These are phyloP conservation scores for Microctonus hyperodae DNA, from an alignment of 2,888 invertebrate species.

Conservation along the genomic window DNA sequence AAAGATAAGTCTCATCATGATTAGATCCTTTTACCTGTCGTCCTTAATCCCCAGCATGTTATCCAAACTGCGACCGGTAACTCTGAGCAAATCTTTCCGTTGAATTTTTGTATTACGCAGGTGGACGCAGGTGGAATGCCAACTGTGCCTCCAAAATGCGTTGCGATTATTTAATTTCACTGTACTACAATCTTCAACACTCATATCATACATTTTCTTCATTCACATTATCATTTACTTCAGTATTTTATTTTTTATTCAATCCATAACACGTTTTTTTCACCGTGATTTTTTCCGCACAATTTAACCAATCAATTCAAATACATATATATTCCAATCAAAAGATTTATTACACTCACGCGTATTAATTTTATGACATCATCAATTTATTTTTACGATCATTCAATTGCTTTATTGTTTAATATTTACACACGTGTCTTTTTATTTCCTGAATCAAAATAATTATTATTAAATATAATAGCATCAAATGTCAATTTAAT, in stretches of 20 bases:
- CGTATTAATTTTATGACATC: too few species aligned
- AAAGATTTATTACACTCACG: not conserved
- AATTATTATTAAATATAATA: not conserved
- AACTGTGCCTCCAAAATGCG: constrained; percentile 58
- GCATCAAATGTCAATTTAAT: too few species aligned
- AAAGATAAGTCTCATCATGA: constrained; percentile 6
- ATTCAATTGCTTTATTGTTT: not conserved
- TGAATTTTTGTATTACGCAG: constrained; percentile 41
- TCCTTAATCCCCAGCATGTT: constrained; percentile 49
- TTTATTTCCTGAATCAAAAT: too few species aligned
- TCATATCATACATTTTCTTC: constrained; percentile 25
- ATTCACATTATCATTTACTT: not conserved
- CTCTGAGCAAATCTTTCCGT: constrained; percentile 19
- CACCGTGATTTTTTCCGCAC: too few species aligned
- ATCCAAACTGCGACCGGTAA: constrained; percentile 46
- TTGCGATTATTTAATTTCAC: constrained; percentile 47
- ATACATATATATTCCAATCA: not conserved
- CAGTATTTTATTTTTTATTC: not conserved
- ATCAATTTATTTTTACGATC: not conserved
- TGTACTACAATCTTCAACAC: constrained; percentile 37
- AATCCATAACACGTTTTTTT: not conserved
- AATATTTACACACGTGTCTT: not conserved
- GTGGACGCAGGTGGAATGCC: constrained; percentile 58
- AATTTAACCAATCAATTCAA: not conserved
- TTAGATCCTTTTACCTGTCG: constrained; percentile 34